These are phyloP conservation scores for Adelphocoris suturalis DNA, from an alignment of 2,888 invertebrate species.

Conservation along the genomic window DNA sequence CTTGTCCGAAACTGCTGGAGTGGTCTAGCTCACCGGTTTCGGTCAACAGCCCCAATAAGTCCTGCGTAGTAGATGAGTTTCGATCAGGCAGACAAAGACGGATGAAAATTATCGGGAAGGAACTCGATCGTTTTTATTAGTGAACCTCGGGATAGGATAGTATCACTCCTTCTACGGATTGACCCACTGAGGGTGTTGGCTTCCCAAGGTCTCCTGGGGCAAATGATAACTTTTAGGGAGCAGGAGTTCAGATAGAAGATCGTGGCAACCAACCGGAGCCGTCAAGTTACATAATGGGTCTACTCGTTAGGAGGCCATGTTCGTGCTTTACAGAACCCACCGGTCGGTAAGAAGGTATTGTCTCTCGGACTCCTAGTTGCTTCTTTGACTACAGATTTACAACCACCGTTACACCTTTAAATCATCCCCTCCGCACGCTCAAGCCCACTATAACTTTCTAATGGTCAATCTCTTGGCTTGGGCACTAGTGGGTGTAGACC, in stretches of 20 bases:
- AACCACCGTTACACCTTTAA: conserved; percentile 31
- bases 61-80: no score
- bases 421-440: conserved; percentile 8
- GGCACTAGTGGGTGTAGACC: no score
- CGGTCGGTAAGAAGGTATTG: conserved; percentile 27
- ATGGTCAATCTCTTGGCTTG: not conserved
- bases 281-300: conserved; percentile 25
- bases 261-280: conserved; percentile 1
- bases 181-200: not conserved
- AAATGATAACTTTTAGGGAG: not conserved
- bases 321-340: not conserved
- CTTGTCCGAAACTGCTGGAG: no score
- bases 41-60: no score
- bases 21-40: no score
- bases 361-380: not conserved
- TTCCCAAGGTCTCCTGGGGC: not conserved
- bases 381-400: not conserved
- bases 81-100: no score
- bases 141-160: no score
- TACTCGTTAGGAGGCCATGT: conserved; percentile 31
- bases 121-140: no score
- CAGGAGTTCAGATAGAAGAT: conserved; percentile 8
- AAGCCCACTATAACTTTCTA: not conserved
- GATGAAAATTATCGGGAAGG: no score
- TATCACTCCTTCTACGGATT: no score